Evolutionary conservation across 2,888 invertebrate species (phyloP).

Genomic region (Agriotes lineatus): DNA sequence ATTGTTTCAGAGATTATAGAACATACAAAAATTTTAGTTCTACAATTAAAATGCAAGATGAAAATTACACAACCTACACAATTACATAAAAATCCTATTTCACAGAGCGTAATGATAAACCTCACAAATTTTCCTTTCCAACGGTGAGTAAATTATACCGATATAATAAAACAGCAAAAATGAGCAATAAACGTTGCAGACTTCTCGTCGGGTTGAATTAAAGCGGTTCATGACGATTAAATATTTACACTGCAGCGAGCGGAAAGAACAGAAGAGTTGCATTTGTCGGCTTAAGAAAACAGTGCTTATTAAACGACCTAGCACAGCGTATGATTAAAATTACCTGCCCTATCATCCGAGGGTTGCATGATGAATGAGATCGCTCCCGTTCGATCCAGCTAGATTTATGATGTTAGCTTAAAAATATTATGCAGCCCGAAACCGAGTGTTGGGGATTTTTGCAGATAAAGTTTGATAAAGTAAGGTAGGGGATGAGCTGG

Average conservation of each 20-base stretch:
- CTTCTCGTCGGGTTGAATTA: constrained; percentile 1
- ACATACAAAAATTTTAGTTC: too few relatives aligned
- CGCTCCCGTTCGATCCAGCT: constrained; percentile 45
- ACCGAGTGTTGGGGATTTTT: constrained; percentile 47
- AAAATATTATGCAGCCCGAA: constrained; percentile 51
- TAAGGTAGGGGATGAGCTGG: constrained; percentile 42
- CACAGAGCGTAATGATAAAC: too few relatives aligned
- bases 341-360: constrained; percentile 48
- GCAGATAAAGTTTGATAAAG: constrained; percentile 45
- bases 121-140: too few relatives aligned
- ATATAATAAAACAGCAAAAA: not conserved
- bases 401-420: constrained; percentile 53
- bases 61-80: too few relatives aligned
- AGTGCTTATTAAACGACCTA: constrained; percentile 28
- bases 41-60: too few relatives aligned
- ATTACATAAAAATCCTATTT: too few relatives aligned
- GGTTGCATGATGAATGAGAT: constrained; percentile 48
- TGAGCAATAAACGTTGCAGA: not conserved
- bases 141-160: not conserved
- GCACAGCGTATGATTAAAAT: constrained; percentile 48
- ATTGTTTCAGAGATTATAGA: too few relatives aligned
- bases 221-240: not conserved
- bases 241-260: not conserved
- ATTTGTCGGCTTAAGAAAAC: constrained; percentile 19
- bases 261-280: not conserved